Base-by-base conservation (phyloP, 2,797 vertebrate species). In the Pipistrellus kuhlii region DNA sequence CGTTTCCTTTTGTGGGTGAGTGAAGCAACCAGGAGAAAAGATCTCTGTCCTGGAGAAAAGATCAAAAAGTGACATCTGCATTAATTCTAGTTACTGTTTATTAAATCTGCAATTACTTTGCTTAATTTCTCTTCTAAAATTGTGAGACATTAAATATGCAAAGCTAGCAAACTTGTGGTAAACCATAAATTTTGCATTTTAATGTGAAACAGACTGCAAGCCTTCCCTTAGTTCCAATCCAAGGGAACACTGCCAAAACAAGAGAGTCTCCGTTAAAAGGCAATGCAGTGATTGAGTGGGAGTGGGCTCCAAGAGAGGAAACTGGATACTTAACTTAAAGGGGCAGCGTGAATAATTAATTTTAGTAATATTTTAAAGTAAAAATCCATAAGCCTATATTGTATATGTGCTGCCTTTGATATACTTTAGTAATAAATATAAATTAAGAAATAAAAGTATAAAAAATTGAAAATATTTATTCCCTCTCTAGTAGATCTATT, bases 191-290 rank as follows among this genome's bases (percentile, higher is more conserved):
- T 94, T 92, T 94, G 78, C 66, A 94, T 96, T 94, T 95, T 96
- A 97, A 97, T 92, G 57, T 87, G 92, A 95, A 97, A 91, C 94
- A 96, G 95, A 95, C 59, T 94, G 57, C 78, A 96, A 93, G 86
- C 76, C 86, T 73, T 92, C 75, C 66, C 85, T 93, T 59, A 91
- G 57, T 91, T 86, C 32, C 51, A 71, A 18, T 86, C 80, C 83
- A 89, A 89, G 59, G 12, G 38, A 93, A 80, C 8, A 8, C 25
- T 87, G 92, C 90, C 93, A 95, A 95, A 93, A 93, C 75, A 95
- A 95, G 81, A 86, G 94, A 53, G 51, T 84, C 77, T 86, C 59
- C 62, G 20, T 95, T 81, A 94, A 90, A 96, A 82, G 57, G 55
- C 85, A 35, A 21, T 17, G 7, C 8, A 69, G 69, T 44, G 73